Evolutionary conservation across 1,140 invertebrate species (phyloP).

Genomic region (Hyles euphorbiae): DNA sequence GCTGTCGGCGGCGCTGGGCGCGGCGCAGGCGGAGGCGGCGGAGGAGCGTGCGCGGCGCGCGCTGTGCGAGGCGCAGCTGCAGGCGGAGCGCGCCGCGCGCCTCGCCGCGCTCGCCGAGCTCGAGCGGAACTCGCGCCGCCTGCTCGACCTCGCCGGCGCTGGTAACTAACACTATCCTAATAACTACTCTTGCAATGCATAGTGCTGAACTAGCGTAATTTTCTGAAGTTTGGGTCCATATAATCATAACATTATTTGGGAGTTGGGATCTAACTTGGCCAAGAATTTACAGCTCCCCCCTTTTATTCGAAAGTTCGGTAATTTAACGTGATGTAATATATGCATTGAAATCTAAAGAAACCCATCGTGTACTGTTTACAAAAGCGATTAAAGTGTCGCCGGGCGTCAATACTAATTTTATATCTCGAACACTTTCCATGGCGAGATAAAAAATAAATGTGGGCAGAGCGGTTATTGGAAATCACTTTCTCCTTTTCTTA

Average conservation of each 20-base stretch:
- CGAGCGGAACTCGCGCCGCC: constrained; percentile 81
- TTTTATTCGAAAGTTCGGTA: too few relatives aligned
- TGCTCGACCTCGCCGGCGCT: constrained; percentile 80
- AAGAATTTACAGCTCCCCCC: too few relatives aligned
- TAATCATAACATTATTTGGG: too few relatives aligned
- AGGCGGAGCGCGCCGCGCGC: constrained; percentile 81
- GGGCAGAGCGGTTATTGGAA: too few relatives aligned
- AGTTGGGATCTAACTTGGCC: too few relatives aligned
- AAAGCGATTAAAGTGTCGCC: too few relatives aligned
- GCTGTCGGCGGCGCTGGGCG: constrained; percentile 76
- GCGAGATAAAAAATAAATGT: too few relatives aligned
- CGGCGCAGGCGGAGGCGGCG: constrained; percentile 45
- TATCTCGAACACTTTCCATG: too few relatives aligned
- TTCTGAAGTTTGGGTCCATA: neutral
- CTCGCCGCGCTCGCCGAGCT: constrained; percentile 83
- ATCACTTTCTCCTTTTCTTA: neutral
- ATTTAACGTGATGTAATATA: too few relatives aligned
- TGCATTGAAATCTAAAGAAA: too few relatives aligned
- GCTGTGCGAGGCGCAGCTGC: constrained; percentile 74
- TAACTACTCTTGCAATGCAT: neutral
- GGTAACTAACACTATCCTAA: constrained; percentile 25
- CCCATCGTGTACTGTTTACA: too few relatives aligned
- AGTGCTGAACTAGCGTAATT: neutral
- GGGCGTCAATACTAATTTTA: too few relatives aligned
- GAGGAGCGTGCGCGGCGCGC: constrained; percentile 52